These are phyloP conservation scores for Istiophorus platypterus DNA, from an alignment of 2,113 vertebrate genomes.

Conservation along the genomic window DNA sequence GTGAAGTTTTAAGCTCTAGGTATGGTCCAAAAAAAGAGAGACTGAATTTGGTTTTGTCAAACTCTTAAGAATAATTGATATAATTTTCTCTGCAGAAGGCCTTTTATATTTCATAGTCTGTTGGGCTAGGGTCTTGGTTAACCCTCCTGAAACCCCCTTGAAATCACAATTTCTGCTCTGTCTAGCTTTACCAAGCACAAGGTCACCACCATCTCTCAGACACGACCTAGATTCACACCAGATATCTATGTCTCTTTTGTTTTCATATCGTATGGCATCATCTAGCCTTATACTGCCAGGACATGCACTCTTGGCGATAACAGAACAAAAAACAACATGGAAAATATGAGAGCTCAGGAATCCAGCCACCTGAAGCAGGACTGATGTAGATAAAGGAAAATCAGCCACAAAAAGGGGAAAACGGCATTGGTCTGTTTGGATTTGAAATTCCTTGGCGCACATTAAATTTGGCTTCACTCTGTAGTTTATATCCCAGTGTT, in stretches of 20 bases:
- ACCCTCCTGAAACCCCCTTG: not conserved
- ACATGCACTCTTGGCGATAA: constrained; percentile 68
- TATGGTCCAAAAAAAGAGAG: not conserved
- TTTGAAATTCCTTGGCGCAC: constrained; percentile 23
- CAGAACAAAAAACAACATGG: constrained; percentile 49
- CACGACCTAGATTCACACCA: constrained; percentile 56
- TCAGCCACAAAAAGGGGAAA: constrained; percentile 29
- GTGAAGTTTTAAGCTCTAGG: not conserved
- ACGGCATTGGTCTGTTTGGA: constrained; percentile 3
- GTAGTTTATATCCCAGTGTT: not conserved
- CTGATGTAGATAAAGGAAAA: constrained; percentile 66
- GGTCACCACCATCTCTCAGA: constrained; percentile 40
- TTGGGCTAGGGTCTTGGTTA: not conserved
- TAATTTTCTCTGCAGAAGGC: not conserved
- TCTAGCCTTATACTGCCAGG: constrained; percentile 69
- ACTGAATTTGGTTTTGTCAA: not conserved
- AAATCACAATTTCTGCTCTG: constrained; percentile 6
- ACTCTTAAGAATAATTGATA: not conserved
- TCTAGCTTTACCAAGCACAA: constrained; percentile 28
- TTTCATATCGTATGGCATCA: constrained; percentile 63
- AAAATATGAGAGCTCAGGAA: constrained; percentile 67
- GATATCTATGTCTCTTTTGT: constrained; percentile 65
- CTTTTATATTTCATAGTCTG: not conserved
- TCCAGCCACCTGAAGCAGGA: constrained; percentile 68
- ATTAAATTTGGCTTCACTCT: not conserved